A percentile compares a stretch with the other conserved stretches of the same genome.
Evolutionary conservation across 2,888 invertebrate genomes (phyloP).

Genomic region (Deroplatys truncata): DNA sequence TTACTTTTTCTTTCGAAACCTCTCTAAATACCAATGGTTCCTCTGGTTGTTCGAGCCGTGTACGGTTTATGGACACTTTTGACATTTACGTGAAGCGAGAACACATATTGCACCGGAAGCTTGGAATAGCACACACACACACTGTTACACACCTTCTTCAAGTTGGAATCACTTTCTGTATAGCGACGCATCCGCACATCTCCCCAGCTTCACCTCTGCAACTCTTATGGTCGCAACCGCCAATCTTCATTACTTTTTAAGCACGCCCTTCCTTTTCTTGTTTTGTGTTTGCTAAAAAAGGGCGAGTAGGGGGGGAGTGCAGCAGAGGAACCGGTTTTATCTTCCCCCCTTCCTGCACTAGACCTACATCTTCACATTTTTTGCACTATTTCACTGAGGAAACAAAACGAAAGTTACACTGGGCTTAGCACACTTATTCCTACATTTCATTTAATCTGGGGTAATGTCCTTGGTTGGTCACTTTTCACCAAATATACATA

Average conservation of each 20-base stretch:
- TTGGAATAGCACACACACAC: background rate
- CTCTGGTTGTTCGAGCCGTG: no score
- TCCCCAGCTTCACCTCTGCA: background rate
- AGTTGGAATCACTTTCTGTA: background rate
- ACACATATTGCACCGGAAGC: background rate
- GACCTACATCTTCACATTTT: background rate
- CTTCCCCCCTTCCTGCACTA: background rate
- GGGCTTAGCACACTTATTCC: no score
- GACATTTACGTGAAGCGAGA: no score
- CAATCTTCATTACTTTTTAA: background rate
- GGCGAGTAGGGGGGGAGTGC: background rate
- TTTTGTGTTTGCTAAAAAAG: background rate
- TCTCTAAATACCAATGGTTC: no score
- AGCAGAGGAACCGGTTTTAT: background rate
- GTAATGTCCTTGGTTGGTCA: no score
- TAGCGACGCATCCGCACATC: background rate
- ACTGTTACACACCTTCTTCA: background rate
- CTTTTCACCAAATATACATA: no score
- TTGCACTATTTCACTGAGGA: background rate
- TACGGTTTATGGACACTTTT: no score
- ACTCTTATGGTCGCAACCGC: background rate
- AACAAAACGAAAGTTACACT: background rate
- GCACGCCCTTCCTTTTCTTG: background rate
- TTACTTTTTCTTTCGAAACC: no score
- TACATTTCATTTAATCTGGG: no score